Conservation (phyloP, 2,888 invertebrate species). For the Deilephila elpenor region DNA sequence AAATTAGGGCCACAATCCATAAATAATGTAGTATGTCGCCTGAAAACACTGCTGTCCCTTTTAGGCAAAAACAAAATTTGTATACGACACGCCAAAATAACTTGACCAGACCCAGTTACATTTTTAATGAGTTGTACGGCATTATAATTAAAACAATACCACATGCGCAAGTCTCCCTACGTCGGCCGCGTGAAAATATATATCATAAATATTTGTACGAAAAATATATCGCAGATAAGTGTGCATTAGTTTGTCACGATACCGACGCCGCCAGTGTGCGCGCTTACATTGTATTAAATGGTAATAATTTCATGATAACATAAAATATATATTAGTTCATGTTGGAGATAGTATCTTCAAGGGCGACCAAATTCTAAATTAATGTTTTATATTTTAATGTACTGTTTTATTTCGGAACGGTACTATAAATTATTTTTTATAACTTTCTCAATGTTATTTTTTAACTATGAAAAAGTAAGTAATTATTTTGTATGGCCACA, state of each 20-base stretch:
- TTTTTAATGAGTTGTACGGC: conserved; percentile 13
- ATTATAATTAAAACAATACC: conserved; percentile 12
- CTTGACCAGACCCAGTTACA: conserved; percentile 26
- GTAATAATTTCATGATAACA: neutral
- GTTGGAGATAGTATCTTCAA: conserved; percentile 10
- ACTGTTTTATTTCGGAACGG: neutral
- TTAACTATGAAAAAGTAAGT: neutral
- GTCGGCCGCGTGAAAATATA: neutral
- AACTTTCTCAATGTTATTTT: neutral
- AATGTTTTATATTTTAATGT: neutral
- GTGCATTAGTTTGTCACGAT: conserved; percentile 23
- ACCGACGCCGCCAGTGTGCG: neutral
- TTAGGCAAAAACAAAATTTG: conserved; percentile 10
- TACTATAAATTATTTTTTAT: neutral
- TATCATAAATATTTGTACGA: conserved; percentile 8
- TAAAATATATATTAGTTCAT: conserved; percentile 4
- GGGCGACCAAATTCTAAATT: conserved; percentile 1
- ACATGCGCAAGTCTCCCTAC: neutral
- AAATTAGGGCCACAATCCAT: conserved; percentile 5
- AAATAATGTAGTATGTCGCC: conserved; percentile 20
- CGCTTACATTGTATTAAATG: neutral
- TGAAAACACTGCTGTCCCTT: conserved; percentile 17
- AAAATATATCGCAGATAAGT: conserved; percentile 9
- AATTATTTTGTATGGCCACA: neutral
- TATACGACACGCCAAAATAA: conserved; percentile 25